Evolutionary conservation across 1,140 invertebrate genomes (phyloP), one percentile per base, ranked within the genome.

Genomic region (Sinonovacula constricta): DNA sequence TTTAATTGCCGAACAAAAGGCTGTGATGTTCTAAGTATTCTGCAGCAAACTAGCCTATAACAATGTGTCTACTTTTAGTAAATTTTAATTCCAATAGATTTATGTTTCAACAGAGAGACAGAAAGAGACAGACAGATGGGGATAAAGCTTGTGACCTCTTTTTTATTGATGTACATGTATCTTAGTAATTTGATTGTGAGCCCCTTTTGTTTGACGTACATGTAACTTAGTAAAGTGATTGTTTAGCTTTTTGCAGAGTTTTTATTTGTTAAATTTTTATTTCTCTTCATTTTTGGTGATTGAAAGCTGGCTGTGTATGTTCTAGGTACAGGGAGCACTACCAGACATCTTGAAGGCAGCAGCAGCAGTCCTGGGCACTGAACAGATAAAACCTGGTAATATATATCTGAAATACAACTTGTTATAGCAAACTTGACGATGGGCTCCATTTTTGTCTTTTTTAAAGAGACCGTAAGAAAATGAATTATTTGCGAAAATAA

Each of bases 341-440:
- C 39, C 60, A n/a, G 71, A 75, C 15, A 75, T 75, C 30, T 51
- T 75, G 45, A 75, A 65, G 49, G 71, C 71, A 22, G 59, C 59
- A 34, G 39, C 59, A 14, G 26, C 36, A 0, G 60, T 49, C 59
- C 14, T 75, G 28, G 71, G 71, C 26, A 75, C 71, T 26, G 59
- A 65, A 1, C 60, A 75, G 36, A 62, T 75, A 26, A 75, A 65
- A 65, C 59, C 59, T 54, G 71, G 71, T 75, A 36, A 12, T 15
- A n/a, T n/a, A n/a, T n/a, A n/a, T n/a, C n/a, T n/a, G n/a, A n/a
- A n/a, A n/a, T n/a, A n/a, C n/a, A n/a, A n/a, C n/a, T n/a, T 67
- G 15, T 1, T 60, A 12, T n/a, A 22, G 57, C 30, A 60, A 18
- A 60, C 15, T 60, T 18, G n/a, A 60, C 30, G 14, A 28, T 28